These are phyloP conservation scores for Oxyura jamaicensis DNA, from an alignment of 2,113 vertebrate genomes.

Conservation along the genomic window DNA sequence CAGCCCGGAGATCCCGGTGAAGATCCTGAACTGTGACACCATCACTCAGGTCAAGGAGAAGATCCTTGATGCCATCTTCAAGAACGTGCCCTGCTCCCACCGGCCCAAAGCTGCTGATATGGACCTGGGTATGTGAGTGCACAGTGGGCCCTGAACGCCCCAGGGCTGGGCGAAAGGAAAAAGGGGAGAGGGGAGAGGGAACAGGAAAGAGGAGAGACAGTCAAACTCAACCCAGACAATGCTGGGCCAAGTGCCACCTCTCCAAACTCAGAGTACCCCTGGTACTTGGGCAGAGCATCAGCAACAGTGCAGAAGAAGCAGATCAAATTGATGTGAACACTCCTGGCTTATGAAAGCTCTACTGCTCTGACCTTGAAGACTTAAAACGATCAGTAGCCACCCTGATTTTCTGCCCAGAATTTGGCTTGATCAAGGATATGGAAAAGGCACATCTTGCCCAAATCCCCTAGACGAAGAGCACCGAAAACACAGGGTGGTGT, in stretches of 20 bases:
- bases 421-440: neutral
- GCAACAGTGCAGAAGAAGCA: neutral
- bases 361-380: neutral
- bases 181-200: neutral
- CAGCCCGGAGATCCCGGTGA: constrained; percentile 93
- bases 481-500: neutral
- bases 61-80: constrained; percentile 97
- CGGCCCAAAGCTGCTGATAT: constrained; percentile 95
- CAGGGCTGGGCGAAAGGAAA: neutral
- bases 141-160: too few relatives aligned
- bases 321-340: neutral
- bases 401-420: neutral
- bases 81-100: constrained; percentile 96
- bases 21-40: constrained; percentile 96
- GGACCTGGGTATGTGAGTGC: constrained; percentile 87
- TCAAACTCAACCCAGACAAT: too few relatives aligned
- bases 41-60: constrained; percentile 98
- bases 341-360: neutral
- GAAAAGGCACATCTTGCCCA: neutral
- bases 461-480: neutral
- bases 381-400: neutral
- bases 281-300: neutral
- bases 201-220: neutral
- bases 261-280: neutral
- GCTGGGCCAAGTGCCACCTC: neutral